A percentile compares a stretch with the other conserved stretches of the same genome.
phyloP scores from a whole-genome alignment of 2,797 vertebrate genomes.

The Nyctibius grandis region DNA sequence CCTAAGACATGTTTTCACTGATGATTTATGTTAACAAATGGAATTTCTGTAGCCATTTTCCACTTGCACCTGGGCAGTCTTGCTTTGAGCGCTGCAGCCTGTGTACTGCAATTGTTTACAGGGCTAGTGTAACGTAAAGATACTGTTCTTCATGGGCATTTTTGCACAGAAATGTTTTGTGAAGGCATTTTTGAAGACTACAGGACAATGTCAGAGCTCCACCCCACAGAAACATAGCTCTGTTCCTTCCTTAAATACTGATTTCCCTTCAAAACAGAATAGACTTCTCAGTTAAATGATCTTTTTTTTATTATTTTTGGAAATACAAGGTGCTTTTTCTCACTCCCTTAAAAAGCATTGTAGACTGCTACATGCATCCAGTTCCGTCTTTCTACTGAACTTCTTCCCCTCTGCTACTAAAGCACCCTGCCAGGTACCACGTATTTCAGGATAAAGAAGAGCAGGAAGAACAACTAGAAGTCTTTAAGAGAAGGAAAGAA shows the following conservation, averaged over 20 bases:
- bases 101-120: background rate
- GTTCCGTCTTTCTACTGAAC: background rate
- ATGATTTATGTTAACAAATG: background rate
- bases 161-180: background rate
- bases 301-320: background rate
- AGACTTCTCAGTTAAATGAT: background rate
- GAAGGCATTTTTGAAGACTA: background rate
- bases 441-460: background rate
- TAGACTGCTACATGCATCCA: background rate
- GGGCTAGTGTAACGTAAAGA: background rate
- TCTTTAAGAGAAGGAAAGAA: background rate
- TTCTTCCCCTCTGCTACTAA: background rate
- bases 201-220: background rate
- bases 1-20: background rate
- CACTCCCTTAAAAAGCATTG: background rate
- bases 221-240: accelerated
- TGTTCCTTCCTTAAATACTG: background rate
- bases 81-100: background rate
- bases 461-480: background rate
- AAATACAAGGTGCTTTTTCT: background rate
- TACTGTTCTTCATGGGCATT: background rate
- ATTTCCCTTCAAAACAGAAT: background rate
- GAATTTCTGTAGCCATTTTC: background rate
- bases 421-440: background rate
- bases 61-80: background rate